Conservation (phyloP, 2,888 invertebrate genomes). For the Sympetrum striolatum region DNA sequence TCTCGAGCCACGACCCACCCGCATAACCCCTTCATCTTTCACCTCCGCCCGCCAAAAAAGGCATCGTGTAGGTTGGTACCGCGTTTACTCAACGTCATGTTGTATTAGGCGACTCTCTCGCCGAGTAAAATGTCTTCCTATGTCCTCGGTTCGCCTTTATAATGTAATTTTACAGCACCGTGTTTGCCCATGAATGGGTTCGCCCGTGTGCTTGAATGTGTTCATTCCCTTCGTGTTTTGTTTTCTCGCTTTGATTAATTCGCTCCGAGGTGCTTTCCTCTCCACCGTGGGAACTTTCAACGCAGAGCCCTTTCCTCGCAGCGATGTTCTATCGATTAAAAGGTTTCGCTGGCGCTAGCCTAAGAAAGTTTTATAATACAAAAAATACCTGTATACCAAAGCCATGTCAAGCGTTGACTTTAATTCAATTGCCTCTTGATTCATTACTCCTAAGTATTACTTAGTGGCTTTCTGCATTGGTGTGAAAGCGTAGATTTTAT, state of each 20-base stretch:
- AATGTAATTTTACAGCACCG: slow-evolving; percentile 10
- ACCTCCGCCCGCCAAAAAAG: background rate
- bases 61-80: slow-evolving; percentile 1
- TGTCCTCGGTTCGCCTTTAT: background rate
- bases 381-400: too few species aligned
- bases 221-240: background rate
- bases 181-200: background rate
- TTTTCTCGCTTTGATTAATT: background rate
- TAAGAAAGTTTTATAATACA: too few species aligned
- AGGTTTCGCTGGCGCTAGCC: too few species aligned
- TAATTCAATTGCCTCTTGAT: too few species aligned
- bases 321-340: too few species aligned
- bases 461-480: too few species aligned
- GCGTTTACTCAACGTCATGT: slow-evolving; percentile 29
- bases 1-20: background rate
- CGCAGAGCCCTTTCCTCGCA: background rate
- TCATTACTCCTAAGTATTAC: too few species aligned
- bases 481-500: too few species aligned
- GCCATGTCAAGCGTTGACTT: too few species aligned
- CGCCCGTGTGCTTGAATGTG: background rate
- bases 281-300: background rate
- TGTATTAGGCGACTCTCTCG: background rate
- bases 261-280: background rate
- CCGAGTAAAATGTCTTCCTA: background rate
- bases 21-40: background rate